Evolutionary conservation across 1,140 invertebrate species (phyloP).

Genomic region (Hypsibius dujardini): DNA sequence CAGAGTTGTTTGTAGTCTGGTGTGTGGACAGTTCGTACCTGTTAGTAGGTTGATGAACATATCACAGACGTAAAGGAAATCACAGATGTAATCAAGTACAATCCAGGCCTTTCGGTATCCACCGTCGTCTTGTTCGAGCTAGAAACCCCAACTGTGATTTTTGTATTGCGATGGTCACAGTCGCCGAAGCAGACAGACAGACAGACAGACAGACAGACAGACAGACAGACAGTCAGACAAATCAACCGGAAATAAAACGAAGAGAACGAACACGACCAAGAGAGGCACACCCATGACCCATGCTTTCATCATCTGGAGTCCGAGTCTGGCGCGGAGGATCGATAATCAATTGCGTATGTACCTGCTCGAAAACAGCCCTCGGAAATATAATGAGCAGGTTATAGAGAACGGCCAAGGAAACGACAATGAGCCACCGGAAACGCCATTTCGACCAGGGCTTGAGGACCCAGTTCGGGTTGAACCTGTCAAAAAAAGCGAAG

Average conservation of each 20-base stretch:
- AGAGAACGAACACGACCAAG: no score
- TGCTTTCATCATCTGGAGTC: no score
- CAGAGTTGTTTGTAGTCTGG: no score
- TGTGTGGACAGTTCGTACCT: neutral
- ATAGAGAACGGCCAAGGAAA: neutral
- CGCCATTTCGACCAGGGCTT: neutral
- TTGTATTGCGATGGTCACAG: no score
- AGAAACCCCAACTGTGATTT: neutral
- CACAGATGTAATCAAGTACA: slow-evolving; percentile 11
- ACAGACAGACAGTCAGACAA: no score
- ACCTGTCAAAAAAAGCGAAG: neutral
- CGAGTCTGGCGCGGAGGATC: no score
- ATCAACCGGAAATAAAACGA: no score
- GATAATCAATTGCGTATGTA: neutral
- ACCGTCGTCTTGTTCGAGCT: neutral
- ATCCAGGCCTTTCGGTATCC: neutral
- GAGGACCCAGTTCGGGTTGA: slow-evolving; percentile 10
- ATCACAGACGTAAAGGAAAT: slow-evolving; percentile 8
- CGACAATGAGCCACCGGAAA: neutral
- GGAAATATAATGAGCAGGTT: slow-evolving; percentile 15
- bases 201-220: no score
- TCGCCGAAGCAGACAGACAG: no score
- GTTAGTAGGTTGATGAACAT: neutral
- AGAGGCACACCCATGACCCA: no score
- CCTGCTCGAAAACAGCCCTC: neutral